phyloP scores from a whole-genome alignment of 2,888 invertebrate species.

The Drosophila heteroneura region DNA sequence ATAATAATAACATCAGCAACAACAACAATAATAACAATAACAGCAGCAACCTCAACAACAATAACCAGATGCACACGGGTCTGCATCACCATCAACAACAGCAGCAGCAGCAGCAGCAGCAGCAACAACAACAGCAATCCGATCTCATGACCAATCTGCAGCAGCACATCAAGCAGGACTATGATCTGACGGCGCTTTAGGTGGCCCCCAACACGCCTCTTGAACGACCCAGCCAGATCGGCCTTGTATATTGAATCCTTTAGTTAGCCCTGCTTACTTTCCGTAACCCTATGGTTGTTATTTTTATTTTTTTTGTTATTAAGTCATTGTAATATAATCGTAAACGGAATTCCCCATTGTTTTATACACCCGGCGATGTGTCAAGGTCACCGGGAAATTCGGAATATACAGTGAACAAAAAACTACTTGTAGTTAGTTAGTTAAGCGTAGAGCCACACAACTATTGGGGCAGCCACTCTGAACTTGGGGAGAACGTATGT shows the following conservation, averaged over 20 bases:
- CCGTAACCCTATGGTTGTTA: slow-evolving; percentile 10
- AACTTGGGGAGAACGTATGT: not conserved
- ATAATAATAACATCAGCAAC: slow-evolving; percentile 51
- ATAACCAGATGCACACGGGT: slow-evolving; percentile 81
- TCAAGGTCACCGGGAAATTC: slow-evolving; percentile 65
- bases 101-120: slow-evolving; percentile 60
- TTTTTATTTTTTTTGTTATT: not conserved
- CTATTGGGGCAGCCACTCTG: slow-evolving; percentile 40
- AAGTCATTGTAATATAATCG: slow-evolving; percentile 34
- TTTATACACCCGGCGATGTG: slow-evolving; percentile 39
- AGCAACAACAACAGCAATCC: slow-evolving; percentile 77
- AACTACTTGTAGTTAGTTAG: slow-evolving; percentile 73
- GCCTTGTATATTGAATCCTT: slow-evolving; percentile 58
- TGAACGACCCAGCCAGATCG: not conserved
- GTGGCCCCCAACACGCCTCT: slow-evolving; percentile 34
- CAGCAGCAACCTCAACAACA: slow-evolving; percentile 76
- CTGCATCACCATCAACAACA: slow-evolving; percentile 62
- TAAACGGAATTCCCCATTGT: slow-evolving; percentile 10
- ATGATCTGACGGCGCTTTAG: slow-evolving; percentile 93
- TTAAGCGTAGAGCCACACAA: slow-evolving; percentile 49
- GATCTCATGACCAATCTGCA: slow-evolving; percentile 84
- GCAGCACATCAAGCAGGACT: slow-evolving; percentile 92
- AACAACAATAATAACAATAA: slow-evolving; percentile 46
- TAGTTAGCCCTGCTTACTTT: slow-evolving; percentile 48
- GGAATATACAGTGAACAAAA: slow-evolving; percentile 85